Base-by-base conservation (phyloP, 2,113 vertebrate genomes). In the Lethenteron camtschaticum region DNA sequence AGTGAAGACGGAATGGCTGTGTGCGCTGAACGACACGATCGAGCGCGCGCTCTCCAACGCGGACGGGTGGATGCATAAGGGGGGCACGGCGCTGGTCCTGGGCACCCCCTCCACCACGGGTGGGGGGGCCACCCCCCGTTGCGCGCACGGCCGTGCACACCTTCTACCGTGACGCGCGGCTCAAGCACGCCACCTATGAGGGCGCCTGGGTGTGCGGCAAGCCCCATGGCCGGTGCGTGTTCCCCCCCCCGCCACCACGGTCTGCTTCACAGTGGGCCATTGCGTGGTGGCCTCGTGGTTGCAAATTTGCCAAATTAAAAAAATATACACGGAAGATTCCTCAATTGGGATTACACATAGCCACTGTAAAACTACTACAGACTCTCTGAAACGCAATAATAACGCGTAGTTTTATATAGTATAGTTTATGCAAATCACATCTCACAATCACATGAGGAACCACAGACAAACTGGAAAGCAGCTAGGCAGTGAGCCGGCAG, bases 21-120 rank as follows among this genome's bases (percentile, higher is more conserved):
- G 87, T 73, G 84, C 87, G 70, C 86, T 99, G 73, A 94, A 91
- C 79, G 88, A 94, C 77, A 84, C 90, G 1, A 90, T 99, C 80
- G 89, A 91, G 69, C 87, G 87, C 76, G 86, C 85, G 2, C 80
- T 99, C 73, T 82, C 73, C 10, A 83, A 85, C 2, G 76, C 41
- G 41, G 41, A 41, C 6, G 41, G 41, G 41, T 41, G 41, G 41
- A 41, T 41, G 41, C 41, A 41, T 41, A 41, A 41, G 41, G 41
- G 41, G 41, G 41, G 41, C 41, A 41, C 41, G 6, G 41, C 41
- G 41, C 41, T 41, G 41, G 41, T 41, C 41, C 41, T 41, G 41
- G 41, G 41, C 41, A 41, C 41, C 41, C 41, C 4, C 41, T 2
- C 41, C 41, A 41, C 41, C 41, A 41, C 41, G 41, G 41, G 41